Evolutionary conservation across 92 coral and sea anemone species (phyloP), one percentile per base, ranked within the genome.

Genomic region (Micromussa lordhowensis): DNA sequence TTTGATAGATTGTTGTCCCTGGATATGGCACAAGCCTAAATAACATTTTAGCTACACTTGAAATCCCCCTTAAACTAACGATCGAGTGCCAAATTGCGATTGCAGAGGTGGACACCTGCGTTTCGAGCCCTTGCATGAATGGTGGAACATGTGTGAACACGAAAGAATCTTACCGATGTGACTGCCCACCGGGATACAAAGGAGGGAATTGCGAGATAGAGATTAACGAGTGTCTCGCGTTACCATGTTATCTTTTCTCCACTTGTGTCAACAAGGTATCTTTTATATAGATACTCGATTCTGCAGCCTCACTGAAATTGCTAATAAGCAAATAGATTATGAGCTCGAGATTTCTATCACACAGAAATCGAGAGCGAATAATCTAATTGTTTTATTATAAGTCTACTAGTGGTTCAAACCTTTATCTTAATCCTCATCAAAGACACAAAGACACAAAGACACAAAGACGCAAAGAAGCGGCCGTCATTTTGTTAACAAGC

Each of bases 201-300:
- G 98, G 98, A 22, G 59, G 18, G 69, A 93, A 90, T 85, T 95
- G 98, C 36, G 95, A 93, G 82, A 92, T 71, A 11, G 94, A 93
- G 32, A 83, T 92, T 31, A 87, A 95, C 54, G 97, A 92, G 79
- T 97, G 99, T 51, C 88, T 93, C 10, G 86, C 93, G 2, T 76
- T 91, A 32, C 98, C 99, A 2, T 97, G 99, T 70, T 97, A 93
- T 57, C 81, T 72, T 14, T 90, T 86, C 0, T 95, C 99, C 19
- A 91, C 94, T 13, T 97, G 99, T 77, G 89, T 97, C 30, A 92
- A 97, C 83, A 95, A 94, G 98, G 97, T 94, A 93, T 7, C 51
- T 44, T 44, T 44, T 1, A 44, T 5, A 8, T 44, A 28, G 28
- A 11, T 61, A 6, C 29, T 22, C 68, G 0, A 22, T 22, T 22